These are phyloP conservation scores for Salmo trutta DNA, from an alignment of 2,797 vertebrate genomes.

Conservation along the genomic window DNA sequence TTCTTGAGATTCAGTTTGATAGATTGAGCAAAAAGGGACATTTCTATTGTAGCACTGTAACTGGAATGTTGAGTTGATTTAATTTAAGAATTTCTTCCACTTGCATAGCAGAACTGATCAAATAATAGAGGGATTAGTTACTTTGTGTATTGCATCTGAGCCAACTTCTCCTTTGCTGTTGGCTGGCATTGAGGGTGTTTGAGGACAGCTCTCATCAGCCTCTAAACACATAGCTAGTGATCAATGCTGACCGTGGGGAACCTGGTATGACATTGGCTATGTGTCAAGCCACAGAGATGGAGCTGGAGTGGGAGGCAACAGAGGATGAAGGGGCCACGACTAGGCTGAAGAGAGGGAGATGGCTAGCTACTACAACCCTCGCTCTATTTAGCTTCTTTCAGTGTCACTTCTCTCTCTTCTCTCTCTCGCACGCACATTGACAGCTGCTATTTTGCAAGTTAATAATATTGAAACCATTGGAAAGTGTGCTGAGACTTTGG, in stretches of 20 bases:
- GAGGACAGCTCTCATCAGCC: slow-evolving; percentile 26
- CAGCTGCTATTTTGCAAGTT: too few relatives aligned
- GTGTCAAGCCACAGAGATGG: slow-evolving; percentile 15
- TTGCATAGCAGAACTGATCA: not conserved
- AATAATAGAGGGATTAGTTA: not conserved
- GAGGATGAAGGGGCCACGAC: not conserved
- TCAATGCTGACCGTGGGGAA: slow-evolving; percentile 36
- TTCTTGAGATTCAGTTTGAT: not conserved
- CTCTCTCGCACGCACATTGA: not conserved
- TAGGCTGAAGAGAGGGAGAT: not conserved
- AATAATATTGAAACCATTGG: too few relatives aligned
- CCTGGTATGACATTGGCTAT: slow-evolving; percentile 32
- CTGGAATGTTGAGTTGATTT: not conserved
- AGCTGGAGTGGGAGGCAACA: slow-evolving; percentile 14
- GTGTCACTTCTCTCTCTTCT: not conserved
- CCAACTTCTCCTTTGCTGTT: not conserved
- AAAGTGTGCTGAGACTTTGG: too few relatives aligned
- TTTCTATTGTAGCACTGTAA: not conserved
- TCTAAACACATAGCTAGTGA: slow-evolving; percentile 38
- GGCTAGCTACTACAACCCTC: slow-evolving; percentile 3
- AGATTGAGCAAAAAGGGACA: not conserved
- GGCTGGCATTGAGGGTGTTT: slow-evolving; percentile 1
- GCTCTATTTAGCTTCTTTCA: slow-evolving; percentile 17
- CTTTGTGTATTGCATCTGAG: not conserved
- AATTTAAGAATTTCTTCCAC: not conserved